phyloP scores from a whole-genome alignment of 2,797 vertebrate genomes.

The Eulemur coronatus region DNA sequence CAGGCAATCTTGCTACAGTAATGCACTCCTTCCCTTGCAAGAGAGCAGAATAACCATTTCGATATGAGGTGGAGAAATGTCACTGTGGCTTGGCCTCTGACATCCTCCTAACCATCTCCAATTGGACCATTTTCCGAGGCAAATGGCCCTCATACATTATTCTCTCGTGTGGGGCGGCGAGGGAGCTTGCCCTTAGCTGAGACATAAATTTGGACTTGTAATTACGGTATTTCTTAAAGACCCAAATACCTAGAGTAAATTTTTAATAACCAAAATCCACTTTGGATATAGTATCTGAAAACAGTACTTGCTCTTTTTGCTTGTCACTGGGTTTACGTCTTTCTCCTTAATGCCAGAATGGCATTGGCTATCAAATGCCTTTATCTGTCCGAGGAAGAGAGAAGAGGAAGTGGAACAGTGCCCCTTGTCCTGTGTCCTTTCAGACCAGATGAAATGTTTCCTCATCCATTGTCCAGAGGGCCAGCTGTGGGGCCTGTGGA shows the following conservation, averaged over 20 bases:
- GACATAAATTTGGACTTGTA: background rate
- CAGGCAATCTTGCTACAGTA: background rate
- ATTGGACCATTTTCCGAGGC: background rate
- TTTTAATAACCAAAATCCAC: background rate
- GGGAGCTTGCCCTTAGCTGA: background rate
- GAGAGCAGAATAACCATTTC: background rate
- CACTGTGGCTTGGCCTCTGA: background rate
- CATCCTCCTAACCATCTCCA: background rate
- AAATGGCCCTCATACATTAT: background rate
- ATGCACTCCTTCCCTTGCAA: background rate
- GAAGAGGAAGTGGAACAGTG: background rate
- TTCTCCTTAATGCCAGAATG: background rate
- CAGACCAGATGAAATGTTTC: background rate
- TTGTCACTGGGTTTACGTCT: background rate
- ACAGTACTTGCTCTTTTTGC: background rate
- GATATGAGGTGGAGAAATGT: background rate
- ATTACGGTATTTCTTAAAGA: constrained; percentile 21
- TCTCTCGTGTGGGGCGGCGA: background rate
- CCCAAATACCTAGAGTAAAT: background rate
- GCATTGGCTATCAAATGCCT: background rate
- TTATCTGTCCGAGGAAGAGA: background rate
- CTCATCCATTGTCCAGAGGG: background rate
- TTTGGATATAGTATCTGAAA: background rate
- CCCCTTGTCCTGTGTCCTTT: background rate
- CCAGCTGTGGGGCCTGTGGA: background rate